Evolutionary conservation across 2,888 invertebrate genomes (phyloP).

Genomic region (Acleris laterana): DNA sequence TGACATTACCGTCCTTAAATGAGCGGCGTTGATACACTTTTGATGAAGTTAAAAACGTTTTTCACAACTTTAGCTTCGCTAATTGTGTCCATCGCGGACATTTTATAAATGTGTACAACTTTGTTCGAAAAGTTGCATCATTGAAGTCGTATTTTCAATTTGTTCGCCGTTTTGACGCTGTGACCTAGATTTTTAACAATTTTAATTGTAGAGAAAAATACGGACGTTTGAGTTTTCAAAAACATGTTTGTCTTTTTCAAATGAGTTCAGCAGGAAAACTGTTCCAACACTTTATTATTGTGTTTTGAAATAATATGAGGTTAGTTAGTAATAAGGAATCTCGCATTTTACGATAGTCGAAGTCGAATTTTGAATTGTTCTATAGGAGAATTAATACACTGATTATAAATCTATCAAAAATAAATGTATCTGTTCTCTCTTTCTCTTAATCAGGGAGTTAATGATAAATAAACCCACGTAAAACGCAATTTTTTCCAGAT

Average conservation of each 20-base stretch:
- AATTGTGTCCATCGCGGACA: slow-evolving; percentile 15
- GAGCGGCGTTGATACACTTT: slow-evolving; percentile 32
- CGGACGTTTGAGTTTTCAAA: slow-evolving; percentile 7
- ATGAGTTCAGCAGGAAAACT: neutral
- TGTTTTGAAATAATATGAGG: too few species aligned
- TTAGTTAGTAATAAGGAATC: too few species aligned
- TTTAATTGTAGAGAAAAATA: slow-evolving; percentile 11
- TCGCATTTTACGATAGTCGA: too few species aligned
- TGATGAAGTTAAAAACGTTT: slow-evolving; percentile 27
- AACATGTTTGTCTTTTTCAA: neutral
- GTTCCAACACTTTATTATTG: neutral
- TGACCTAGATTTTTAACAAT: slow-evolving; percentile 15
- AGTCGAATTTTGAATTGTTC: too few species aligned
- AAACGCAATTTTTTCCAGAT: too few species aligned
- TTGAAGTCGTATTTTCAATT: slow-evolving; percentile 28
- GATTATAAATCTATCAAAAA: too few species aligned
- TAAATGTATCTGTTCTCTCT: too few species aligned
- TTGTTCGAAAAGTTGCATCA: slow-evolving; percentile 8
- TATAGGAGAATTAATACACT: too few species aligned
- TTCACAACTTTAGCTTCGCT: slow-evolving; percentile 23
- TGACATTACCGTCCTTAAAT: slow-evolving; percentile 1
- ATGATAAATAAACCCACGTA: too few species aligned
- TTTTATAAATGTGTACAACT: slow-evolving; percentile 12
- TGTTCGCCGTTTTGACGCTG: slow-evolving; percentile 14
- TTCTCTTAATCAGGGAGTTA: too few species aligned